Conservation (phyloP, 2,888 invertebrate genomes). For the Belgica antarctica region DNA sequence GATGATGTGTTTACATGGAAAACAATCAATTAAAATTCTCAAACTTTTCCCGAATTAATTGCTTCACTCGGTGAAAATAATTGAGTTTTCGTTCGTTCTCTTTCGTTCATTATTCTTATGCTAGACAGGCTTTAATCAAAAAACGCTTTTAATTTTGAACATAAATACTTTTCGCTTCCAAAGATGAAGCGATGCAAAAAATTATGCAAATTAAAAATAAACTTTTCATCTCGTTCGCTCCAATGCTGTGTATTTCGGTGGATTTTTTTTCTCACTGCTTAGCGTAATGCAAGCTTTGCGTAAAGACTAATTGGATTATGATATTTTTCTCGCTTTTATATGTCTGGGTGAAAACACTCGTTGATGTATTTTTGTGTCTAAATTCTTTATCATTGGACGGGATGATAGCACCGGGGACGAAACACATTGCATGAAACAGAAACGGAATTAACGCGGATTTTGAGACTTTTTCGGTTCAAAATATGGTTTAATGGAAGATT, state of each 20-base stretch:
- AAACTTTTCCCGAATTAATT: not conserved
- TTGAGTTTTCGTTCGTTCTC: slow-evolving; percentile 20
- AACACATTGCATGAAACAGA: too few species aligned
- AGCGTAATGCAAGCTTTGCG: slow-evolving; percentile 7
- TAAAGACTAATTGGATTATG: slow-evolving; percentile 35
- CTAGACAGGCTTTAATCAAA: slow-evolving; percentile 13
- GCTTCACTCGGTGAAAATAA: slow-evolving; percentile 7
- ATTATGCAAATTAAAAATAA: slow-evolving; percentile 39
- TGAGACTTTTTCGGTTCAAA: too few species aligned
- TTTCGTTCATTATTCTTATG: not conserved
- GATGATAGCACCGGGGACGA: too few species aligned
- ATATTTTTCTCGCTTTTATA: not conserved
- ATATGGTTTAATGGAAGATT: too few species aligned
- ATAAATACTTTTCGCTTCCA: slow-evolving; percentile 27
- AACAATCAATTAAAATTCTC: not conserved
- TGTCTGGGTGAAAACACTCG: not conserved
- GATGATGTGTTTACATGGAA: not conserved
- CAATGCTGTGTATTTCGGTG: too few species aligned
- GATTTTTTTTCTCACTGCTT: not conserved
- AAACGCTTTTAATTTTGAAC: slow-evolving; percentile 3
- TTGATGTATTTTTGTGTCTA: too few species aligned
- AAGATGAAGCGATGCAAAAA: slow-evolving; percentile 10
- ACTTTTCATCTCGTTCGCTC: slow-evolving; percentile 28
- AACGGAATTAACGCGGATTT: too few species aligned
- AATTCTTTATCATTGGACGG: too few species aligned